Percentiles rank a stretch among this genome's conserved stretches.
Conservation (phyloP, 2,888 invertebrate genomes). For the Shargacucullia verbasci region DNA sequence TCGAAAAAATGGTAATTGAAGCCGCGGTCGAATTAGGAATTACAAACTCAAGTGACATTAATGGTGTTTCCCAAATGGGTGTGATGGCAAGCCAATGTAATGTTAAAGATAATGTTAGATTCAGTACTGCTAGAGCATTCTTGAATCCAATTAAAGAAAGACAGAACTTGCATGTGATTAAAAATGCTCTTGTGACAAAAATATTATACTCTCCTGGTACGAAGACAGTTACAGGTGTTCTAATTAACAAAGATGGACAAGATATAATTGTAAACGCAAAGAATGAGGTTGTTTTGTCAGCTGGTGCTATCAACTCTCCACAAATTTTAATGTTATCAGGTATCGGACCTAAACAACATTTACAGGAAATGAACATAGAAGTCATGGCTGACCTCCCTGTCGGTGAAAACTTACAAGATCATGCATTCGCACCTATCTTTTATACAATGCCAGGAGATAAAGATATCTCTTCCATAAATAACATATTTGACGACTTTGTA, state of each 20-base stretch:
- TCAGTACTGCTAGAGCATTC: slow-evolving; percentile 88
- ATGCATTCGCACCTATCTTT: slow-evolving; percentile 76
- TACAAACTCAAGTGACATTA: slow-evolving; percentile 71
- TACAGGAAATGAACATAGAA: slow-evolving; percentile 74
- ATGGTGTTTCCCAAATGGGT: slow-evolving; percentile 84
- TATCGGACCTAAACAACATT: slow-evolving; percentile 82
- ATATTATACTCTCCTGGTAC: slow-evolving; percentile 85
- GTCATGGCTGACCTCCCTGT: slow-evolving; percentile 83
- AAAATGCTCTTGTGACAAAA: slow-evolving; percentile 86
- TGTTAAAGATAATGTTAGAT: slow-evolving; percentile 80
- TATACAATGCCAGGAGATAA: slow-evolving; percentile 70
- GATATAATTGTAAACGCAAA: slow-evolving; percentile 71
- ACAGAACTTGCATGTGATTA: slow-evolving; percentile 81
- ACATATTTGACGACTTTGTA: slow-evolving; percentile 68
- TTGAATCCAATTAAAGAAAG: slow-evolving; percentile 75
- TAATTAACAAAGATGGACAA: slow-evolving; percentile 72
- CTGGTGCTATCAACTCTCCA: slow-evolving; percentile 85
- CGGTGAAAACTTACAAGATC: slow-evolving; percentile 87
- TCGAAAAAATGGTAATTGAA: slow-evolving; percentile 70
- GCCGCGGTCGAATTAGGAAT: slow-evolving; percentile 83
- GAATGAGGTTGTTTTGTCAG: slow-evolving; percentile 87
- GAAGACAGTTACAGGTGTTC: slow-evolving; percentile 79
- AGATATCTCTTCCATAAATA: slow-evolving; percentile 59
- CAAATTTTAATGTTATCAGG: slow-evolving; percentile 87
- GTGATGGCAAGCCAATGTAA: slow-evolving; percentile 80